Base-by-base conservation (phyloP, 2,797 vertebrate species). In the Triplophysa bombifrons region DNA sequence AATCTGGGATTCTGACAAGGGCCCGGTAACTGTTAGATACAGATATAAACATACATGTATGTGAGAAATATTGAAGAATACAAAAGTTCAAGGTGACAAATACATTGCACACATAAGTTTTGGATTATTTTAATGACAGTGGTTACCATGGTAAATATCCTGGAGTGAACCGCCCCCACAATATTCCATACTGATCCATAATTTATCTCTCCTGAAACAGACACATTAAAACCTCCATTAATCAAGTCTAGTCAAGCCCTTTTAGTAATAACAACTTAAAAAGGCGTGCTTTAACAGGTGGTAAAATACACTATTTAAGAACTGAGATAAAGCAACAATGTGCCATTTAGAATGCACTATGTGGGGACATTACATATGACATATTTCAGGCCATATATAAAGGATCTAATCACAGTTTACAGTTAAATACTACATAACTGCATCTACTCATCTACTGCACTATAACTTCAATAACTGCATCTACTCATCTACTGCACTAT, bases 101-200 rank as follows among this genome's bases (percentile, higher is more conserved):
- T 66, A 68, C 46, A 8, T 8, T 38, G 34, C 7, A 38, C 34
- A 38, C 6, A 8, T 7, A 7, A 51, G 48, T 50, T 27, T 48
- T 8, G 70, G 60, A 48, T 41, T 81, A 7, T 38, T 25, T 16
- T 22, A 9, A 2, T 46, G 55, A 74, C 34, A 53, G 55, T 27
- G n/a, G 14, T 72, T 93, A 98, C 98, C 94, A 25, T 99, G 97
- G 91, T 99, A 99, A 88, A 99, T 98, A 89, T 99, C 98, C 88
- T 99, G 97, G 81, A 99, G 92, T 80, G 98, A 99, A 27, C 98
- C 98, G 86, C 98, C 98, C 84, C 98, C 98, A 90, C 98, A 99
- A 88, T 97, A 98, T 87, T 99, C 98, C 98, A 99, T 99, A 90
- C 97, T 98, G 89, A 99, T 99, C 98, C 98, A 99, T 80, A 99